These are phyloP conservation scores for Phoebastria nigripes DNA, from an alignment of 2,797 vertebrate genomes.

Conservation along the genomic window DNA sequence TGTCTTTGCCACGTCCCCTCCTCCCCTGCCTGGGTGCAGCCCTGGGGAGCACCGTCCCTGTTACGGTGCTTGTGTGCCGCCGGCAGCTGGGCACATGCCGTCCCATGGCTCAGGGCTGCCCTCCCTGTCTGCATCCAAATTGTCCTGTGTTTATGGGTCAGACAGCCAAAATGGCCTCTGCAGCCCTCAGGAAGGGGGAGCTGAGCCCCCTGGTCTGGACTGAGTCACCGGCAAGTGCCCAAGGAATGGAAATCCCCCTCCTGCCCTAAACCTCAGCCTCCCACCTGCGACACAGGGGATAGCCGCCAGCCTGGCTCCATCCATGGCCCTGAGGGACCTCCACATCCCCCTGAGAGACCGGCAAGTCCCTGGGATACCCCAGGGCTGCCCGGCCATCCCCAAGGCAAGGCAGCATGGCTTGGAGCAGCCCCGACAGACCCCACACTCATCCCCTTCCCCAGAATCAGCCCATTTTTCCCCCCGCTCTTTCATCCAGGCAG, in stretches of 20 bases:
- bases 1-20: not conserved
- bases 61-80: fast-evolving
- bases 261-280: not conserved
- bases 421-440: not conserved
- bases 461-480: not conserved
- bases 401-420: not conserved
- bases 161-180: fast-evolving
- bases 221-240: not conserved
- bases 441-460: not conserved
- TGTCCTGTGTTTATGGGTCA: not conserved
- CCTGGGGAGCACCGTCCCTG: not conserved
- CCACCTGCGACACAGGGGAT: fast-evolving
- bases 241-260: not conserved
- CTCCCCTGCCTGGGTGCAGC: not conserved
- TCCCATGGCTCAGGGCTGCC: not conserved
- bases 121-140: not conserved
- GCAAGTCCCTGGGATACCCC: not conserved
- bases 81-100: fast-evolving
- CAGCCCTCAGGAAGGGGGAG: not conserved
- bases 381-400: fast-evolving
- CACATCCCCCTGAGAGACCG: fast-evolving
- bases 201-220: not conserved
- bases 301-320: not conserved
- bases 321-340: not conserved
- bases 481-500: not conserved